Evolutionary conservation across 2,797 vertebrate species (phyloP).

Genomic region (Helarctos malayanus): DNA sequence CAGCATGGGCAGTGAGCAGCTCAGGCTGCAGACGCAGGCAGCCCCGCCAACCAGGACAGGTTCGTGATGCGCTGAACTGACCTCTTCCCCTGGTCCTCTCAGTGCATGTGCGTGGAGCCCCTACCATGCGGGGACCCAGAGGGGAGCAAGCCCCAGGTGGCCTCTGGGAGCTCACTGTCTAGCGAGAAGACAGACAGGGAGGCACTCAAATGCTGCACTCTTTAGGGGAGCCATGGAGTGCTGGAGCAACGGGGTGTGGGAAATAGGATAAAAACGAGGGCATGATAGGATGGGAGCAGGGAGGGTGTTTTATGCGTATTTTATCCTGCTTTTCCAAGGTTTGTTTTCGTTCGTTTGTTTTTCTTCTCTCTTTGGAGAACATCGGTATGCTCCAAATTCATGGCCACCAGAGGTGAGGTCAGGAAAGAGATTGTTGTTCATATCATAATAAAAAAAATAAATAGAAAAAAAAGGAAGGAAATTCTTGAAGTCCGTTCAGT

Average conservation of each 20-base stretch:
- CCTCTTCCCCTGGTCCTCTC: neutral
- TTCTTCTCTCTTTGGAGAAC: neutral
- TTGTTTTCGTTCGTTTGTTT: neutral
- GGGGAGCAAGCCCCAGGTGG: neutral
- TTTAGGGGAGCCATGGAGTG: neutral
- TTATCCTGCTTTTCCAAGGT: neutral
- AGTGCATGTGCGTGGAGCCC: fast-evolving
- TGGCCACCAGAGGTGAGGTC: neutral
- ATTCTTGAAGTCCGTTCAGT: neutral
- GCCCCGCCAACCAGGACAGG: fast-evolving
- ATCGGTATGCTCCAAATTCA: neutral
- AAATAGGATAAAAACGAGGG: neutral
- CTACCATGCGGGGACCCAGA: neutral
- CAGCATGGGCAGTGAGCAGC: fast-evolving
- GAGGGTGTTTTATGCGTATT: neutral
- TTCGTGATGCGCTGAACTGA: neutral
- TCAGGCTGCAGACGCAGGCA: neutral
- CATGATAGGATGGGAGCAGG: too few relatives aligned
- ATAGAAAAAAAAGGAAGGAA: neutral
- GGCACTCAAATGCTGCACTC: neutral
- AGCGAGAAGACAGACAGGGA: fast-evolving
- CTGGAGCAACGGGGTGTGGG: neutral
- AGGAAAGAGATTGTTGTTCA: neutral
- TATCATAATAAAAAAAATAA: too few relatives aligned
- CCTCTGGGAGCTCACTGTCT: neutral